Base-by-base conservation (phyloP, 2,888 invertebrate genomes). In the Tillus elongatus region DNA sequence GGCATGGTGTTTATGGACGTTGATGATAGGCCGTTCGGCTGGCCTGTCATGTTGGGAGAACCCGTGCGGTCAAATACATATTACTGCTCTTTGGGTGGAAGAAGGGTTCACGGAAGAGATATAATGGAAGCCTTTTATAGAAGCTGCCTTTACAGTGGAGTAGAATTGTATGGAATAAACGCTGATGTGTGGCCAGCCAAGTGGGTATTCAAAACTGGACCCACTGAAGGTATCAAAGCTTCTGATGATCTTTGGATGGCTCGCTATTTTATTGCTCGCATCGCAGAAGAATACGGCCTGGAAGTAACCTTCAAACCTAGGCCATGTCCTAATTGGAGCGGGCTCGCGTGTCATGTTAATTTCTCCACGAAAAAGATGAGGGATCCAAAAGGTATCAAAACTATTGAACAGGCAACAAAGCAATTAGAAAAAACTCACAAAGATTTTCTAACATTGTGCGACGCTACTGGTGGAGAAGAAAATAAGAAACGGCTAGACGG, bases 291-390 rank as follows among this genome's bases (percentile, higher is more conserved):
- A 43, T 77, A 68, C 48, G 75, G 75, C 9, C 66, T 77, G 6
- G 63, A 65, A 2, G 70, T 76, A 1, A 67, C 73, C 1, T 67
- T 75, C 30, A 72, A 75, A 47, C 75, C 77, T 1, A 75, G 74
- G 43, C 63, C 66, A 3, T 46, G 43, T 12, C 68, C 66, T 9
- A 63, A 70, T 46, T 19, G 6, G 24, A 6, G 6, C 6, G 24
- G 24, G n/a, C n/a, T n/a, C n/a, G 24, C 24, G 24, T 87, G 86
- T 49, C 92, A 95, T 62, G 82, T 83, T 36, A 93, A 92, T 63
- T 91, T 91, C 70, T 91, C 91, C 39, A 89, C 90, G 0, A 77
- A 80, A 50, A 69, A 67, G 9, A 95, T 91, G 90, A 74, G 93
- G 32, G 72, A 75, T 2, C 76, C 82, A 0, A 74, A 73, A 34